Percentiles rank a stretch among this genome's conserved stretches.
These are phyloP conservation scores for Leptodactylus fuscus DNA, from an alignment of 2,113 vertebrate species.

Conservation along the genomic window DNA sequence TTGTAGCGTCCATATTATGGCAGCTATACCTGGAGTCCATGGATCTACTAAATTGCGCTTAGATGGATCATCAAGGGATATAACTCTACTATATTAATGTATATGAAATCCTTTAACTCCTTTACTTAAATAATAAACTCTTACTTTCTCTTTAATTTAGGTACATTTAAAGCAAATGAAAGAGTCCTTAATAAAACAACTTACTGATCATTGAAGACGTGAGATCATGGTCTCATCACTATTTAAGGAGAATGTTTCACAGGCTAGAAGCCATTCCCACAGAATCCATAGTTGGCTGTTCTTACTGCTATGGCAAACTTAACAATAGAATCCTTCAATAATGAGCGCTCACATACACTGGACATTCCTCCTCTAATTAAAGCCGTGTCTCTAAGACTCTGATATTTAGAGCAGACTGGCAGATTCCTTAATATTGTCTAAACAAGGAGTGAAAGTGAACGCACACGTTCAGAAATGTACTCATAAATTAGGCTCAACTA, in stretches of 20 bases:
- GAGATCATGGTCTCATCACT: conserved; percentile 49
- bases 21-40: too few relatives aligned
- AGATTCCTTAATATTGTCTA: conserved; percentile 36
- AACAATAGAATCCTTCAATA: conserved; percentile 57
- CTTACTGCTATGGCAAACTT: not conserved
- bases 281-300: conserved; percentile 39
- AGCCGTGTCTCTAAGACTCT: conserved; percentile 8
- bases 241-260: conserved; percentile 57
- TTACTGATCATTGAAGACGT: conserved; percentile 38
- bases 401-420: not conserved
- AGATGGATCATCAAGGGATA: too few relatives aligned
- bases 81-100: too few relatives aligned
- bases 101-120: too few relatives aligned
- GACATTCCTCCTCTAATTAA: conserved; percentile 58
- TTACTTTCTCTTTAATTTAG: not conserved
- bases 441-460: conserved; percentile 48
- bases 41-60: too few relatives aligned
- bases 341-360: not conserved
- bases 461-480: conserved; percentile 10
- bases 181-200: not conserved
- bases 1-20: too few relatives aligned
- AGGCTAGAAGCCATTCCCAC: conserved; percentile 52
- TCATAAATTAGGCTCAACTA: conserved; percentile 25
- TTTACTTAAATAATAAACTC: not conserved
- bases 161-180: not conserved